Evolutionary conservation across 2,888 invertebrate species (phyloP).

Genomic region (Plutella xylostella): DNA sequence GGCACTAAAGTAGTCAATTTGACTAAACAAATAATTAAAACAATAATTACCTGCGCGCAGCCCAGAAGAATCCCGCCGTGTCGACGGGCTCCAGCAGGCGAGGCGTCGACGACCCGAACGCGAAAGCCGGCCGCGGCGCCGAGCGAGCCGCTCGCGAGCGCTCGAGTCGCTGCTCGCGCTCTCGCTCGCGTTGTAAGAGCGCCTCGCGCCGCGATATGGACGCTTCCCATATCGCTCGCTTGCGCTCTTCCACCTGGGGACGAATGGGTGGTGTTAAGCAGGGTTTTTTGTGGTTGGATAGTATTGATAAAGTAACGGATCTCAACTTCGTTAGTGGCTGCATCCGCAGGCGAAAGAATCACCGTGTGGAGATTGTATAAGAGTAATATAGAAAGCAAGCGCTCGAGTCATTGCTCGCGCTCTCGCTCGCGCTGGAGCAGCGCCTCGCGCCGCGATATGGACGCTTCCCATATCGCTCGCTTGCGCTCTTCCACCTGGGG

Average conservation of each 20-base stretch:
- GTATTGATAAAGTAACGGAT: no score
- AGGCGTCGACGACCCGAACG: conserved; percentile 93
- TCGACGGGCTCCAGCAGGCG: conserved; percentile 87
- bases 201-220: conserved; percentile 89
- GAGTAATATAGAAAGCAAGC: no score
- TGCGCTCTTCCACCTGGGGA: conserved; percentile 85
- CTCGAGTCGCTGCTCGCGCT: conserved; percentile 85
- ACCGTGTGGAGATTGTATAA: no score
- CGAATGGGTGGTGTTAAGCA: no score
- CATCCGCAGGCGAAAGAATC: no score
- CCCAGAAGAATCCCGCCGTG: conserved; percentile 85
- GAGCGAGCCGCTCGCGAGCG: conserved; percentile 83
- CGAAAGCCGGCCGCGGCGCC: conserved; percentile 75
- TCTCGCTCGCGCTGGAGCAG: conserved; percentile 88
- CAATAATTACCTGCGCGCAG: conserved; percentile 75
- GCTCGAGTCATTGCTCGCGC: conserved; percentile 83
- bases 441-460: conserved; percentile 87
- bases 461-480: conserved; percentile 89
- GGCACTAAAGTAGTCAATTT: no score
- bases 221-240: conserved; percentile 89
- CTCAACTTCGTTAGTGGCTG: no score
- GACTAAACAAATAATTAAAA: no score
- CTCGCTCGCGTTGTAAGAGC: conserved; percentile 86
- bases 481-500: conserved; percentile 88
- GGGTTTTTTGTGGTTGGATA: no score